Percentiles rank a stretch among this genome's conserved stretches.
These are phyloP conservation scores for Homalodisca vitripennis DNA, from an alignment of 1,140 invertebrate genomes.

Conservation along the genomic window DNA sequence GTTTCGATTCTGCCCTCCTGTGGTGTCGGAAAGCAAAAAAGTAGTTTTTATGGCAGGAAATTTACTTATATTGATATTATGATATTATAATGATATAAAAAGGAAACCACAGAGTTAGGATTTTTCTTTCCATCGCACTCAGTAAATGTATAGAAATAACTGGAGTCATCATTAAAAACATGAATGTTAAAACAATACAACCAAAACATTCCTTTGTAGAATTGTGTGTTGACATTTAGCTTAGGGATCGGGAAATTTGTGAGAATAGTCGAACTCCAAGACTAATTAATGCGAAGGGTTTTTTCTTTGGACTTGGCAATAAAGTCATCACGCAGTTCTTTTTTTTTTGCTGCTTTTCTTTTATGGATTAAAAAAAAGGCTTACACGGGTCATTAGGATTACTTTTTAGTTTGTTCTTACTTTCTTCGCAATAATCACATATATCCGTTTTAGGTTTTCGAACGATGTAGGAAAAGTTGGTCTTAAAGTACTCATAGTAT, in stretches of 20 bases:
- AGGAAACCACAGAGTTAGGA: too few relatives aligned
- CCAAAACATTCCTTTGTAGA: too few relatives aligned
- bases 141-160: background rate
- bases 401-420: background rate
- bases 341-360: background rate
- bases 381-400: background rate
- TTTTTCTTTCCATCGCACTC: background rate
- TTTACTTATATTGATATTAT: background rate
- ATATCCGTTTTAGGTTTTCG: background rate
- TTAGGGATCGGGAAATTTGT: slow-evolving; percentile 1
- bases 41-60: background rate
- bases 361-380: background rate
- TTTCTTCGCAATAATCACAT: background rate
- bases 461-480: too few relatives aligned
- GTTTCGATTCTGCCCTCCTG: background rate
- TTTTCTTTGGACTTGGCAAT: background rate
- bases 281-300: background rate
- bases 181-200: too few relatives aligned
- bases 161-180: background rate
- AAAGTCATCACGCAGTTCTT: background rate
- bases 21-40: background rate
- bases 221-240: too few relatives aligned
- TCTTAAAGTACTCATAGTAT: too few relatives aligned
- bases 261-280: background rate
- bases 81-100: background rate